Evolutionary conservation across 1,140 invertebrate genomes (phyloP).

Genomic region (Goniozus legneri): DNA sequence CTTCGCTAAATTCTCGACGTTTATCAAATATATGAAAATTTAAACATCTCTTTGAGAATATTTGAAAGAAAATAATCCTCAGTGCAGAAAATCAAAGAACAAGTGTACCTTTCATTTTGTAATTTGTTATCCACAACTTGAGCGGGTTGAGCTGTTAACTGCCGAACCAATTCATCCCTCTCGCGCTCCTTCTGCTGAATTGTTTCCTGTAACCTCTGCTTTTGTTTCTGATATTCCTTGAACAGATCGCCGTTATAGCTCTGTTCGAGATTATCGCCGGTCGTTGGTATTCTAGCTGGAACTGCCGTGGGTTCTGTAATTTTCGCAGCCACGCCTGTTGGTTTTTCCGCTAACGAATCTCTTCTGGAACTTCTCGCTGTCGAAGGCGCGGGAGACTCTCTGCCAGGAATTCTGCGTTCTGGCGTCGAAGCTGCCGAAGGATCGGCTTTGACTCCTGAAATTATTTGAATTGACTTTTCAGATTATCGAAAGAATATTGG

Average conservation of each 20-base stretch:
- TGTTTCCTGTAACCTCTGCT: slow-evolving; percentile 65
- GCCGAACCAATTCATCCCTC: slow-evolving; percentile 56
- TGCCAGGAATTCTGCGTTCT: slow-evolving; percentile 52
- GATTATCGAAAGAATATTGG: not conserved
- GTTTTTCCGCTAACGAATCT: slow-evolving; percentile 60
- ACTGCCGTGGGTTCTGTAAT: slow-evolving; percentile 46
- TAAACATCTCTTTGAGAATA: not conserved
- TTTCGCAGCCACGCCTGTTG: slow-evolving; percentile 39
- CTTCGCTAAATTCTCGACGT: too few species aligned
- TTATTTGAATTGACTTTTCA: not conserved
- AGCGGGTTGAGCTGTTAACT: slow-evolving; percentile 47
- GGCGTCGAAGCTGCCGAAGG: slow-evolving; percentile 58
- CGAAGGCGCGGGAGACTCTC: slow-evolving; percentile 59
- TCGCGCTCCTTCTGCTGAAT: slow-evolving; percentile 61
- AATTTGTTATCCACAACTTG: slow-evolving; percentile 51
- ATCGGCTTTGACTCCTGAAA: slow-evolving; percentile 35
- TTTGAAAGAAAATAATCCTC: not conserved
- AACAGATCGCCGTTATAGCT: slow-evolving; percentile 66
- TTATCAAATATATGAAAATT: slow-evolving; percentile 1
- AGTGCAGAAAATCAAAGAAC: slow-evolving; percentile 18
- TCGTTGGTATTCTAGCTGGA: slow-evolving; percentile 39
- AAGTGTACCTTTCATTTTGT: slow-evolving; percentile 52
- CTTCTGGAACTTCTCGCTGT: slow-evolving; percentile 60
- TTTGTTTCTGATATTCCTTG: slow-evolving; percentile 71
- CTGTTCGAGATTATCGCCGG: slow-evolving; percentile 53